These are phyloP conservation scores for Ormyrus pomaceus DNA, from an alignment of 2,888 invertebrate species.

Conservation along the genomic window DNA sequence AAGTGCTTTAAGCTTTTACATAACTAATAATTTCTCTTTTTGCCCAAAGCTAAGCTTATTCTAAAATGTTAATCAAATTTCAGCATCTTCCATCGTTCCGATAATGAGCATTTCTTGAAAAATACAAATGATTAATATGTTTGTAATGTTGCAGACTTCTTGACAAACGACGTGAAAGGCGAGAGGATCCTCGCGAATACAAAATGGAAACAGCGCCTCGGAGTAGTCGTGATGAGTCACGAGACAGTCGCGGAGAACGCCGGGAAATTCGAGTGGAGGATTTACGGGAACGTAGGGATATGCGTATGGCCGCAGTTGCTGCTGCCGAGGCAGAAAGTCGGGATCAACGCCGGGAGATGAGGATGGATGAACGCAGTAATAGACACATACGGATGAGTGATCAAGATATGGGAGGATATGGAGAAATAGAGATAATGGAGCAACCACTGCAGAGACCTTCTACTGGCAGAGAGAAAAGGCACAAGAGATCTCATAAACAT, in stretches of 20 bases:
- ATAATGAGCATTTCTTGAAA: no score
- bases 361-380: constrained; percentile 63
- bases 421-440: background rate
- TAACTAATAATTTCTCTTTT: no score
- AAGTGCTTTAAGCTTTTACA: no score
- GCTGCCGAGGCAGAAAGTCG: constrained; percentile 13
- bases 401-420: background rate
- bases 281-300: no score
- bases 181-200: constrained; percentile 71
- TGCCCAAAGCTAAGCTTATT: no score
- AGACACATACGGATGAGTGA: constrained; percentile 49
- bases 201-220: constrained; percentile 62
- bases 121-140: background rate
- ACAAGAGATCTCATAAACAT: constrained; percentile 77
- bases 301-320: constrained; percentile 62
- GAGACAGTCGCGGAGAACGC: constrained; percentile 61
- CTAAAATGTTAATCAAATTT: no score
- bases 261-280: no score
- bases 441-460: no score
- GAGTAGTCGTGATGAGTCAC: constrained; percentile 33
- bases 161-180: constrained; percentile 72
- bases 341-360: no score
- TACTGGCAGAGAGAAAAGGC: no score
- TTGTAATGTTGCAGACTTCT: constrained; percentile 66
- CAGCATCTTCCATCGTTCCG: no score